Base-by-base conservation (phyloP, 2,113 vertebrate genomes). In the Nicator chloris region DNA sequence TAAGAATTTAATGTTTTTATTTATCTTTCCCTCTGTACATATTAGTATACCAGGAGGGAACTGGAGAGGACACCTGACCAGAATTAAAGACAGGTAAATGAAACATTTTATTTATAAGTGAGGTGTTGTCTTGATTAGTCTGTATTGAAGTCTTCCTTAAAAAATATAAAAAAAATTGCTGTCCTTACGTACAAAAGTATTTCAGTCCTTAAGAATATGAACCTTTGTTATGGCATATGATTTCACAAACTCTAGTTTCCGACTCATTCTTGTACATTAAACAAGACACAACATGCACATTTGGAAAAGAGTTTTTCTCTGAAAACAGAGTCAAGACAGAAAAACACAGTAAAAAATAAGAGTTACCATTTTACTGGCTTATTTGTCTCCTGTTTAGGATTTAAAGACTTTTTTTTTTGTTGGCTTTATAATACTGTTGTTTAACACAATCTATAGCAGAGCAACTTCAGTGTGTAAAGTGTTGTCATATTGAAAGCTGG, bases 21-120 rank as follows among this genome's bases (percentile, higher is more conserved):
- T 57, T 90, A 19, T 61, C 63, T 94, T 92, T 96, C 63, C 14
- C 15, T 91, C 20, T 95, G 61, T 82, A 71, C 72, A 4, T 92
- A 51, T 81, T 97, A 99, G 99, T 94, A 95, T 98, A 90, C 96
- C 98, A 80, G 98, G 94, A 66, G 97, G 97, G 69, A 98, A 97
- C 23, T 99, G 99, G 99, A 98, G 82, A 93, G 99, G 99, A 95
- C 95, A 39, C 22, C 98, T 98, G 93, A 98, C 98, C 77, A 97
- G 33, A 4, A 81, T 98, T 78, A 97, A 94, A 65, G 92, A 96
- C 40, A 98, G 98, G 99, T 99, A 99, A 98, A 83, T 47, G 31
- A 9, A 90, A 42, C 23, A 40, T 77, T 95, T 77, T 85, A 5
- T 82, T 88, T 96, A 60, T 57, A 70, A 93, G 12, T 91, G 51